A percentile compares a stretch with the other conserved stretches of the same genome.
Evolutionary conservation across 2,888 invertebrate genomes (phyloP).

Genomic region (Thecocarcelia acutangulata): DNA sequence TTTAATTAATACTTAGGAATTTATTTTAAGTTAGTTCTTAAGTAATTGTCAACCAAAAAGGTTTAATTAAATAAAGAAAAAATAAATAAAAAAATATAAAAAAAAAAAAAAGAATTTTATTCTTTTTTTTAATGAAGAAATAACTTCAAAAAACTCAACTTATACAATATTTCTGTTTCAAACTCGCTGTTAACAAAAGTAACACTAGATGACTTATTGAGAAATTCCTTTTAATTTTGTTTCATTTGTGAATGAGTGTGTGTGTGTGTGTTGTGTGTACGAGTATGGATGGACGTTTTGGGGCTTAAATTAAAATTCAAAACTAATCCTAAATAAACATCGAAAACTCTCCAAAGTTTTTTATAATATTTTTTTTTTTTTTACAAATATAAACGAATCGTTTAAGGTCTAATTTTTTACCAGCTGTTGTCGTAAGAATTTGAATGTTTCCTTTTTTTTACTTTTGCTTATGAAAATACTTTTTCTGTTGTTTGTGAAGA

Average conservation of each 20-base stretch:
- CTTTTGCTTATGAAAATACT: slow-evolving; percentile 17
- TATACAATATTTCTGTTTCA: not conserved
- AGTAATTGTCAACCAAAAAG: no score
- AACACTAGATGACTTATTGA: slow-evolving; percentile 39
- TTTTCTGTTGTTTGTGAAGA: slow-evolving; percentile 29
- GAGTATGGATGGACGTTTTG: not conserved
- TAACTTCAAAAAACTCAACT: no score
- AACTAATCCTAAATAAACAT: slow-evolving; percentile 51
- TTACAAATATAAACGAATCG: slow-evolving; percentile 30
- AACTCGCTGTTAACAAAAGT: slow-evolving; percentile 8
- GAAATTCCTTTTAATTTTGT: slow-evolving; percentile 14
- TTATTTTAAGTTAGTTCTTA: no score
- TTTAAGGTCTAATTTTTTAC: slow-evolving; percentile 42
- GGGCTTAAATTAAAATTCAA: slow-evolving; percentile 24
- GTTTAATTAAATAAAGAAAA: no score
- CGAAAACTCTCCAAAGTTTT: slow-evolving; percentile 2
- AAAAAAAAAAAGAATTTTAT: no score
- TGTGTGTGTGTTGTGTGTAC: no score
- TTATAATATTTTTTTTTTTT: slow-evolving; percentile 22
- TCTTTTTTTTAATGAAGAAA: no score
- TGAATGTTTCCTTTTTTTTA: slow-evolving; percentile 7
- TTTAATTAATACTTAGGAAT: no score
- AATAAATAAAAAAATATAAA: no score
- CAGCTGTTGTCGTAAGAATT: slow-evolving; percentile 51
- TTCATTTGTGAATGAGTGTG: not conserved